Evolutionary conservation across 2,113 vertebrate genomes (phyloP).

Genomic region (Antechinus flavipes): DNA sequence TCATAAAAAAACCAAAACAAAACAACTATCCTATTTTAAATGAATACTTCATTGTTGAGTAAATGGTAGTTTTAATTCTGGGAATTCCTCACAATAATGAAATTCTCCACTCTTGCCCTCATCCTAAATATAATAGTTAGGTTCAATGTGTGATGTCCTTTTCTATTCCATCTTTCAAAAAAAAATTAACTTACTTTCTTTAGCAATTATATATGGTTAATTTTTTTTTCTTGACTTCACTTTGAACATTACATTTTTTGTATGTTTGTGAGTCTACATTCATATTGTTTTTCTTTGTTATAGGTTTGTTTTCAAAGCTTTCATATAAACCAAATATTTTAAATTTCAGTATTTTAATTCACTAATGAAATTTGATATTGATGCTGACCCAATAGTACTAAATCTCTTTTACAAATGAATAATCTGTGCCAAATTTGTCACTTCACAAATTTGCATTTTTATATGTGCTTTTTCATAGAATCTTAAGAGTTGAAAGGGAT

Average conservation of each 20-base stretch:
- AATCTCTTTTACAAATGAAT: not conserved
- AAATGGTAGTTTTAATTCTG: slow-evolving; percentile 12
- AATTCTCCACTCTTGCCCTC: not conserved
- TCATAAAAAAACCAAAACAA: no score
- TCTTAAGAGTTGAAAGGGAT: not conserved
- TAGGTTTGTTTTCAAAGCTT: not conserved
- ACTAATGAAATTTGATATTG: not conserved
- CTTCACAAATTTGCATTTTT: not conserved
- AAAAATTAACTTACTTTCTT: not conserved
- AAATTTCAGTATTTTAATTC: not conserved
- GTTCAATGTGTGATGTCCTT: no score
- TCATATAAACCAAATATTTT: not conserved
- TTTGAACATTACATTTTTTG: not conserved
- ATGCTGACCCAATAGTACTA: not conserved
- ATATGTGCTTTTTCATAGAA: not conserved
- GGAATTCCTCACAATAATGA: not conserved
- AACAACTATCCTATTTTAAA: no score
- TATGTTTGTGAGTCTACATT: not conserved
- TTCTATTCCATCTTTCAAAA: no score
- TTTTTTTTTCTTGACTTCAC: not conserved
- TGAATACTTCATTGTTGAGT: slow-evolving; percentile 40
- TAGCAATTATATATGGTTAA: not conserved
- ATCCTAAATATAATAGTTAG: not conserved
- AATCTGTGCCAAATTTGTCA: not conserved
- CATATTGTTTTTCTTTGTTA: not conserved